These are phyloP conservation scores for Heterochromis multidens DNA, from an alignment of 2,113 vertebrate species.

Conservation along the genomic window DNA sequence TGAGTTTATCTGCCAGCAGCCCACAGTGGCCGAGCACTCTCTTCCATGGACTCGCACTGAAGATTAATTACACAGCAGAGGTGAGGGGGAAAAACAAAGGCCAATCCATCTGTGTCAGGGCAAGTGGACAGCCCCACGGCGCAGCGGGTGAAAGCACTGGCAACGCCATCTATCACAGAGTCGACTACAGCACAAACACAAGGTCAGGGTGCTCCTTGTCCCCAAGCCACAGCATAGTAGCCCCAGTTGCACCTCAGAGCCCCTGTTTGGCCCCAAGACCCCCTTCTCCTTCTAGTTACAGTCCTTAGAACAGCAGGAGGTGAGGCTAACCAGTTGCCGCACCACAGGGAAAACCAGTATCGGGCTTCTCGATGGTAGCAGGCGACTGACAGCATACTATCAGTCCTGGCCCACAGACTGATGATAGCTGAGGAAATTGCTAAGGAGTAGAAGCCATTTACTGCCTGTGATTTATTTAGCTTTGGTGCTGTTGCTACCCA, in stretches of 20 bases:
- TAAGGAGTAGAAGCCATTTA: slow-evolving; percentile 49
- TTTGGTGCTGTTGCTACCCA: slow-evolving; percentile 31
- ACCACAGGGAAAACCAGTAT: not conserved
- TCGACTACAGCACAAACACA: slow-evolving; percentile 70
- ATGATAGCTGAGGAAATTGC: slow-evolving; percentile 57
- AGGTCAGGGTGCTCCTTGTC: slow-evolving; percentile 65
- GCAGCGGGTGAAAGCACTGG: slow-evolving; percentile 54
- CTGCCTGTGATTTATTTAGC: slow-evolving; percentile 54
- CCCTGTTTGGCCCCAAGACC: slow-evolving; percentile 13
- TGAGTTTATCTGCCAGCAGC: slow-evolving; percentile 55
- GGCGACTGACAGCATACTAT: slow-evolving; percentile 33
- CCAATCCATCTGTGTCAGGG: slow-evolving; percentile 73
- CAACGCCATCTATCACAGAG: slow-evolving; percentile 72
- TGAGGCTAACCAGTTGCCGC: not conserved
- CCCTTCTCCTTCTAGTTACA: not conserved
- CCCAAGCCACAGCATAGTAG: not conserved
- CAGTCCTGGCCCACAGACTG: slow-evolving; percentile 43
- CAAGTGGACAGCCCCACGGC: slow-evolving; percentile 62
- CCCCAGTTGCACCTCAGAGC: slow-evolving; percentile 28
- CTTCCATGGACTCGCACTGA: slow-evolving; percentile 39
- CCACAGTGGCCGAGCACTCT: slow-evolving; percentile 2
- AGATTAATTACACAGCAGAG: slow-evolving; percentile 73
- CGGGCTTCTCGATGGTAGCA: slow-evolving; percentile 2
- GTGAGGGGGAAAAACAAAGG: slow-evolving; percentile 66
- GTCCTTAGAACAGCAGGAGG: not conserved